Evolutionary conservation across 2,888 invertebrate genomes (phyloP).

Genomic region (Ctena decussata): DNA sequence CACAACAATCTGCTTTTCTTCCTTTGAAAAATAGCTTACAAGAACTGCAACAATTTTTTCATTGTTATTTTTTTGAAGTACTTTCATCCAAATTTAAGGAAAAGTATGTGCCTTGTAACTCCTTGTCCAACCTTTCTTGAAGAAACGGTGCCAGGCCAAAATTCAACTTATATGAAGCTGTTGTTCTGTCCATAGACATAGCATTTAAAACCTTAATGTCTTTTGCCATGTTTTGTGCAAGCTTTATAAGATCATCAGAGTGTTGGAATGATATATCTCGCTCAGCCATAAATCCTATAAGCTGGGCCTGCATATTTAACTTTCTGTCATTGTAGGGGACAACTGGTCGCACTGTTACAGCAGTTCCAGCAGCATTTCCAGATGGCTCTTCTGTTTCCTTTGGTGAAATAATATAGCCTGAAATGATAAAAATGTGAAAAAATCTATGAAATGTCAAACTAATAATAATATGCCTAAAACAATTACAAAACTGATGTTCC

Average conservation of each 20-base stretch:
- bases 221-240: background rate
- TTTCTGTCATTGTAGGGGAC: background rate
- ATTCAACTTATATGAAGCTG: slow-evolving; percentile 49
- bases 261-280: background rate
- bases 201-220: background rate
- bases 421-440: too few relatives aligned
- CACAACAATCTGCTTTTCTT: slow-evolving; percentile 33
- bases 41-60: slow-evolving; percentile 57
- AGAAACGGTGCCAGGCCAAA: slow-evolving; percentile 31
- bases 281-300: background rate
- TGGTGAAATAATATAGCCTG: background rate
- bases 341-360: background rate
- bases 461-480: too few relatives aligned
- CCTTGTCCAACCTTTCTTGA: slow-evolving; percentile 16
- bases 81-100: slow-evolving; percentile 55
- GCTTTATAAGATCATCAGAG: background rate
- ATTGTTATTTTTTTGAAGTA: slow-evolving; percentile 48
- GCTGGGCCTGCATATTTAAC: background rate
- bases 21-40: slow-evolving; percentile 38
- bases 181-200: slow-evolving; percentile 25
- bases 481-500: too few relatives aligned
- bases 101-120: slow-evolving; percentile 2
- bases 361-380: background rate
- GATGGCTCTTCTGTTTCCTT: background rate
- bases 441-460: too few relatives aligned